Evolutionary conservation across 2,113 vertebrate species (phyloP), one percentile per base, ranked within the genome.

Genomic region (Paralichthys olivaceus): DNA sequence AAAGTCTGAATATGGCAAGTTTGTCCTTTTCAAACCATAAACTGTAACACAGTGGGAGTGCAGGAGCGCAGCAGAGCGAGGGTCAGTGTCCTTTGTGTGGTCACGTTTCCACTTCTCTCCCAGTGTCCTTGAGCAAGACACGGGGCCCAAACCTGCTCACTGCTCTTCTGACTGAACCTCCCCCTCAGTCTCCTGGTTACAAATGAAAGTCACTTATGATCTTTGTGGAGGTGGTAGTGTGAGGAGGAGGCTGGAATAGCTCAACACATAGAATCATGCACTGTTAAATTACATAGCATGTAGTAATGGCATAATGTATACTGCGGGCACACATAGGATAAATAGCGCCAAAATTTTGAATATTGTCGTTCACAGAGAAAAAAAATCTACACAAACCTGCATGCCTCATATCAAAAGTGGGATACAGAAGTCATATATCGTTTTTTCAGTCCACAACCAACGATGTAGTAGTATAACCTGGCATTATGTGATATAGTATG

Each of bases 111-210:
- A 34, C 17, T 28, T 23, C 20, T 40, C 8, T 54, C 19, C 17
- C 28, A 56, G 65, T 55, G 64, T 65, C 59, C 58, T 78, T 83
- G 32, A 72, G 40, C 40, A 72, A 72, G 49, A 55, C 34, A 56
- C 20, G 5, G 7, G 34, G 19, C 37, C 9, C 5, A 19, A 8
- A 70, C 45, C 60, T 49, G 12, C 37, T 47, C 57, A 40, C 13
- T 12, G 14, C 49, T 26, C 13, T 17, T 40, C 45, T 49, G n/a
- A 49, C 47, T 72, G 37, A 77, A 57, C 22, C 23, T 43, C 22
- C 17, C 19, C 29, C 47, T 59, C 32, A 29, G 23, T 65, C 43
- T 43, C 45, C 29, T 20, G 28, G 1, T 58, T 20, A 29, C 17
- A 56, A 25, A 67, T 32, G 23, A 57, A 58, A 74, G n/a, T 28